A percentile compares a stretch with the other conserved stretches of the same genome.
These are phyloP conservation scores for Perdita meconis DNA, from an alignment of 2,888 invertebrate species.

Conservation along the genomic window DNA sequence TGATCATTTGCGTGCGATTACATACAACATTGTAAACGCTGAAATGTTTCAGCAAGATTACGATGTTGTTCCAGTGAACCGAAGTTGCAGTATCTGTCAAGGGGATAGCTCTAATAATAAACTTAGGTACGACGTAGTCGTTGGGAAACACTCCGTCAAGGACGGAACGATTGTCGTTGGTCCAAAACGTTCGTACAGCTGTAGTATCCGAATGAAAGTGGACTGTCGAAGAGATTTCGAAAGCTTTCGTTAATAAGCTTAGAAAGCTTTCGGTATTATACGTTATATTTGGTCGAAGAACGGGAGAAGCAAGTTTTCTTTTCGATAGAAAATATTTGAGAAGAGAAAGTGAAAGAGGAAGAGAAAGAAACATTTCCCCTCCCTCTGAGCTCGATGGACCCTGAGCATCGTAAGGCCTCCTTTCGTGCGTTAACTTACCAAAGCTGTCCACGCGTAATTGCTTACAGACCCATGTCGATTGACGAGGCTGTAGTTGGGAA, in stretches of 20 bases:
- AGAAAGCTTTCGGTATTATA: too few relatives aligned
- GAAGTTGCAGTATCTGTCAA: conserved; percentile 26
- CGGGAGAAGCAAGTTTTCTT: too few relatives aligned
- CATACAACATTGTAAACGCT: conserved; percentile 13
- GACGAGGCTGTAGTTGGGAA: conserved; percentile 32
- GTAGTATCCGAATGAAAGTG: not conserved
- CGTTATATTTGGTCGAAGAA: too few relatives aligned
- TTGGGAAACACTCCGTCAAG: conserved; percentile 22
- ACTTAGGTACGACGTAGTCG: conserved; percentile 2
- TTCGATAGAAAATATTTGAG: too few relatives aligned
- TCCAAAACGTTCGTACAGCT: conserved; percentile 7
- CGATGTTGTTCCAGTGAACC: conserved; percentile 3
- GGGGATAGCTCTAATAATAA: conserved; percentile 26
- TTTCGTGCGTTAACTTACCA: conserved; percentile 35
- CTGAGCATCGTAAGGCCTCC: conserved; percentile 7
- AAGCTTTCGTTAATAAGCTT: too few relatives aligned
- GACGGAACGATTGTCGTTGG: conserved; percentile 17
- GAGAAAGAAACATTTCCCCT: too few relatives aligned
- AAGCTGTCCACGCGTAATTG: conserved; percentile 46
- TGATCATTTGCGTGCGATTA: not conserved
- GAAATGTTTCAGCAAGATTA: not conserved
- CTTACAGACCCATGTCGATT: conserved; percentile 28
- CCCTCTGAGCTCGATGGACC: not conserved
- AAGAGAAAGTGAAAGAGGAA: too few relatives aligned
- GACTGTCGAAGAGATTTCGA: not conserved